Base-by-base conservation (phyloP, 2,113 vertebrate species). In the Osmerus mordax region DNA sequence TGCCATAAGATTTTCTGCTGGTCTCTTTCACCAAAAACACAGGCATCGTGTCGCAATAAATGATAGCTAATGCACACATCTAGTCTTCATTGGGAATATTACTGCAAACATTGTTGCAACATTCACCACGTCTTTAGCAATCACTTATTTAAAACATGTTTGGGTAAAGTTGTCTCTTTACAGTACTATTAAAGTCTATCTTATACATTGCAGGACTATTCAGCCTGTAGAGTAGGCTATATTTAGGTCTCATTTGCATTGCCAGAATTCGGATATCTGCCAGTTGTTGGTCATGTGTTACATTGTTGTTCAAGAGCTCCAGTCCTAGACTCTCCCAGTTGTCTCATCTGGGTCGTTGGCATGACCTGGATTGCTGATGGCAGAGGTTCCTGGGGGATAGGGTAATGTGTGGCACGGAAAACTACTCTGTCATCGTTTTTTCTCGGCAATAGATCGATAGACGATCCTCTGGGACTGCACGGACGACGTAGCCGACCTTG, bases 371-470 rank as follows among this genome's bases (percentile, higher is more conserved):
- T 86, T 90, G 88, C 87, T 90, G 88, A 90, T 83, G 67, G 80
- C 67, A 62, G 79, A 77, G 71, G 78, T 83, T 87, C 87, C 66
- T 67, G 77, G 3, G 64, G 64, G 79, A 88, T 89, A 89, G 83
- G 80, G 87, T 73, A 28, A 28, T 28, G 60, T 28, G 21, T 47
- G 74, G 62, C 21, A 76, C 80, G 69, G 73, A 68, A 85, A 87
- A 89, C 80, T 72, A 78, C 83, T 75, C 83, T 28, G 79, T 90
- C 90, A 91, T 89, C 88, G 78, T 65, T 70, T 87, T 86, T 77
- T 82, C 72, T 70, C 79, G 72, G 62, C 83, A 62, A n/a, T 18
- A 41, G 53, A 81, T 86, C 78, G 69, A 84, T 77, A 73, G 73
- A 82, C 73, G 84, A 77, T 82, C 69, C 87, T 71, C 80, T 51